phyloP scores from a whole-genome alignment of 2,888 invertebrate species.

The Dynastes maya region DNA sequence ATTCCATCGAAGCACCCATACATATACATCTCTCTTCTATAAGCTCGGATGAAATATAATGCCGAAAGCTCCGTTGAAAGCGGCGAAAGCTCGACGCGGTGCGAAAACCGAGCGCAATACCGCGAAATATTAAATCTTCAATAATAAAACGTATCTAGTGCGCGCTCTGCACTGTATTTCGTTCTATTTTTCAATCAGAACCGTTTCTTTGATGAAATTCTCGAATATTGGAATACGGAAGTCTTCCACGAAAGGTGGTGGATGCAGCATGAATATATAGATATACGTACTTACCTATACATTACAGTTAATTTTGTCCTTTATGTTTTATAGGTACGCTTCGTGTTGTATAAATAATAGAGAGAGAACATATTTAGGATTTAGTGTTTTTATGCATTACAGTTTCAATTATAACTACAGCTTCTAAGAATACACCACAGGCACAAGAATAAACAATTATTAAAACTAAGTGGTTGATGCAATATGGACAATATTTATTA shows the following conservation, averaged over 20 bases:
- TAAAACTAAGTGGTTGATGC: too few species aligned
- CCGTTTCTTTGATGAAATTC: slow-evolving; percentile 14
- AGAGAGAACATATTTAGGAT: too few species aligned
- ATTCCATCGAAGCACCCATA: not conserved
- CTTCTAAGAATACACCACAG: too few species aligned
- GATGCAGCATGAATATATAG: too few species aligned
- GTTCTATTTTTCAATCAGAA: slow-evolving; percentile 15
- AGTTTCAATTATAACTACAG: too few species aligned
- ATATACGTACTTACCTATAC: too few species aligned
- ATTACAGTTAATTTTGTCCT: too few species aligned
- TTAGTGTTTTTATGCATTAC: too few species aligned
- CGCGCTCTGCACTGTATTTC: not conserved
- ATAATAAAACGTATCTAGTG: slow-evolving; percentile 10
- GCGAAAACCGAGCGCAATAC: not conserved
- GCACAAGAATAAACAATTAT: too few species aligned
- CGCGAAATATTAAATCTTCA: slow-evolving; percentile 17
- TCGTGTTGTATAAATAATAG: too few species aligned
- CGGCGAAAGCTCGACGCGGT: not conserved
- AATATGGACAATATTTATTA: too few species aligned
- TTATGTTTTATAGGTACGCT: too few species aligned
- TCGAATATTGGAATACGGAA: not conserved
- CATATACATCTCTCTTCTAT: not conserved
- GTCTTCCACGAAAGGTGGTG: not conserved
- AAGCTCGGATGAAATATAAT: not conserved
- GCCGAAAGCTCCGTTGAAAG: slow-evolving; percentile 3